Base-by-base conservation (phyloP, 2,113 vertebrate species). In the Hippocampus comes region DNA sequence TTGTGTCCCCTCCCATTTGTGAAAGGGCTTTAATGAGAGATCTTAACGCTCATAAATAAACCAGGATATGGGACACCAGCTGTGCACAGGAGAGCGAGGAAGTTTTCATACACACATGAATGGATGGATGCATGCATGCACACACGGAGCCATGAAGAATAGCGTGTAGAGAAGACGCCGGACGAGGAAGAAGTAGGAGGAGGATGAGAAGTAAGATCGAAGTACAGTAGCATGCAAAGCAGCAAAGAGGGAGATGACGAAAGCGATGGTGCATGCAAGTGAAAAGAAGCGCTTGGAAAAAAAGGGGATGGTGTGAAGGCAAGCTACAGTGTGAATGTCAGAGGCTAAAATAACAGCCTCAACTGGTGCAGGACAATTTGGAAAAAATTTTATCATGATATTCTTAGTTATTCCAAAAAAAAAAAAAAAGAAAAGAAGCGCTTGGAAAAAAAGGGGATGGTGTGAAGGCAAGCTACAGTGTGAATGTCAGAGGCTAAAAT, bases 1-100 rank as follows among this genome's bases (percentile, higher is more conserved):
- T 72, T 64, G 60, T 70, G 63, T 70, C 71, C 77, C 82, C 73
- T 76, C 83, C 82, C 77, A 75, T 82, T 80, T 63, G 57, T 77
- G 73, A 68, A 80, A 49, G 64, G 17, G 75, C 73, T 81, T 79
- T 89, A 83, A 89, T 86, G 82, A 86, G 79, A 77, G 76, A 89
- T 88, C 76, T 89, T 88, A 87, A 82, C 63, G 80, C 78, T 88
- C 89, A 89, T 89, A 78, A 90, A 91, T 91, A 90, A 92, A 90
- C 78, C 79, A 90, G 74, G 76, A 79, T 73, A 70, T 82, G 84
- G 89, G 75, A 83, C 82, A 78, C 74, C 84, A 87, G 87, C 84
- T 87, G 82, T 84, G 85, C 82, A 74, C 20, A 42, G 63, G 63
- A 0, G 65, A 43, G 76, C 73, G 71, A 71, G 67, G 6, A 60